A percentile compares a stretch with the other conserved stretches of the same genome.
Conservation (phyloP, 2,113 vertebrate species). For the Notarius lentiginosus region DNA sequence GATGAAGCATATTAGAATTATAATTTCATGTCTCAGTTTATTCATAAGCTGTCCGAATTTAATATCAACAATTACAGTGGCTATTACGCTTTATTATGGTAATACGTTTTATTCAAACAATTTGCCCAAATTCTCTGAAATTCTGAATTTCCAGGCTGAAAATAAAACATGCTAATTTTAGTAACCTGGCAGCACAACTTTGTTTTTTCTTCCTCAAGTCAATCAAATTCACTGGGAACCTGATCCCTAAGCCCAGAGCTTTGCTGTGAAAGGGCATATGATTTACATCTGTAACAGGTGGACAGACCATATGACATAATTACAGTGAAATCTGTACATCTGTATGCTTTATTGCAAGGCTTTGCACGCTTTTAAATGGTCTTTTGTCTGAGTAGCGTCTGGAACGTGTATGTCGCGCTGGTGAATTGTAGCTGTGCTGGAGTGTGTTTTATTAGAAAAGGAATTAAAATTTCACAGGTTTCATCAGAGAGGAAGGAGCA, state of each 20-base stretch:
- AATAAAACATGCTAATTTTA: constrained; percentile 41
- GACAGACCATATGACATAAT: constrained; percentile 5
- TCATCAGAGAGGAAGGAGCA: constrained; percentile 51
- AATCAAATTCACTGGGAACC: constrained; percentile 34
- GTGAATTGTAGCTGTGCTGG: constrained; percentile 35
- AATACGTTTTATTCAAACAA: neutral
- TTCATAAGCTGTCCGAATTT: neutral
- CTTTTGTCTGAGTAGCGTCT: neutral
- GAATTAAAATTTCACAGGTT: constrained; percentile 55
- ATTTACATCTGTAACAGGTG: constrained; percentile 17
- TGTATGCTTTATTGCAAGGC: neutral
- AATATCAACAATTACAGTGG: neutral
- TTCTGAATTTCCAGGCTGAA: neutral
- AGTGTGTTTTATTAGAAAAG: constrained; percentile 25
- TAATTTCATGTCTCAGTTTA: neutral
- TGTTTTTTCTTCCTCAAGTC: constrained; percentile 22
- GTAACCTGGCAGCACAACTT: constrained; percentile 1
- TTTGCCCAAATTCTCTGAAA: neutral
- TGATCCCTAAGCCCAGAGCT: constrained; percentile 22
- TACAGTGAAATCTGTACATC: neutral
- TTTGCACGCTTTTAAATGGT: neutral
- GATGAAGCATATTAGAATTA: neutral
- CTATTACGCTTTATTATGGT: neutral
- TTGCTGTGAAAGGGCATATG: constrained; percentile 29
- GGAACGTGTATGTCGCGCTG: neutral